phyloP scores from a whole-genome alignment of 1,140 invertebrate species.

The Drosophila burlai region DNA sequence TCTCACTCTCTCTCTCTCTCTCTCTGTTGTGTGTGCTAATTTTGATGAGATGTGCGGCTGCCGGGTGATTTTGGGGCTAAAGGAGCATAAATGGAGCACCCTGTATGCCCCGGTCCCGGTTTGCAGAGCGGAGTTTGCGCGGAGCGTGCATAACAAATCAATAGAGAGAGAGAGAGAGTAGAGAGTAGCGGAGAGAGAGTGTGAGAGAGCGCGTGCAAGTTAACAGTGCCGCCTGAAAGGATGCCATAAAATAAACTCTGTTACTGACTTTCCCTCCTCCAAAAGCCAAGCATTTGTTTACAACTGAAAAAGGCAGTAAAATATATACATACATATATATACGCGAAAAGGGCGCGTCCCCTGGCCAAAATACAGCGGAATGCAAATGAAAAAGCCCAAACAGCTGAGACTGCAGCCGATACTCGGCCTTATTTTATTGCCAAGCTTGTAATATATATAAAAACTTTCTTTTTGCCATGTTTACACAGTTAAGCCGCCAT shows the following conservation, averaged over 20 bases:
- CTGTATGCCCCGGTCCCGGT: slow-evolving; percentile 51
- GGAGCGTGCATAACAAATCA: slow-evolving; percentile 64
- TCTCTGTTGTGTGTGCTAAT: slow-evolving; percentile 39
- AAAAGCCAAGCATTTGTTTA: slow-evolving; percentile 59
- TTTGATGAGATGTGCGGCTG: slow-evolving; percentile 10
- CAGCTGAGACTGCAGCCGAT: slow-evolving; percentile 54
- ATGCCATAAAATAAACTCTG: slow-evolving; percentile 71
- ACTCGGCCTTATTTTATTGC: slow-evolving; percentile 8
- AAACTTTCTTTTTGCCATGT: slow-evolving; percentile 40
- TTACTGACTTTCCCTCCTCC: slow-evolving; percentile 20
- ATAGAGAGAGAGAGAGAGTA: slow-evolving; percentile 38
- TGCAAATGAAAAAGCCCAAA: slow-evolving; percentile 35
- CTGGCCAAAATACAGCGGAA: slow-evolving; percentile 32
- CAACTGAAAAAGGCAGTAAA: slow-evolving; percentile 28
- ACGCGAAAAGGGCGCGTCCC: slow-evolving; percentile 69
- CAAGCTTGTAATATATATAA: slow-evolving; percentile 48
- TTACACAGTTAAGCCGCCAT: slow-evolving; percentile 52
- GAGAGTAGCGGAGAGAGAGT: not conserved
- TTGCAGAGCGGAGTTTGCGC: slow-evolving; percentile 58
- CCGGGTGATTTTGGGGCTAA: slow-evolving; percentile 19
- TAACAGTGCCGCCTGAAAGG: slow-evolving; percentile 67
- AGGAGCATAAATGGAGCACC: slow-evolving; percentile 24
- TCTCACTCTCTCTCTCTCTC: too few species aligned
- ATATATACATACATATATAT: not conserved
- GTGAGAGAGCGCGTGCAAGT: not conserved